Evolutionary conservation across 2,113 vertebrate species (phyloP).

Genomic region (Serilophus lunatus): DNA sequence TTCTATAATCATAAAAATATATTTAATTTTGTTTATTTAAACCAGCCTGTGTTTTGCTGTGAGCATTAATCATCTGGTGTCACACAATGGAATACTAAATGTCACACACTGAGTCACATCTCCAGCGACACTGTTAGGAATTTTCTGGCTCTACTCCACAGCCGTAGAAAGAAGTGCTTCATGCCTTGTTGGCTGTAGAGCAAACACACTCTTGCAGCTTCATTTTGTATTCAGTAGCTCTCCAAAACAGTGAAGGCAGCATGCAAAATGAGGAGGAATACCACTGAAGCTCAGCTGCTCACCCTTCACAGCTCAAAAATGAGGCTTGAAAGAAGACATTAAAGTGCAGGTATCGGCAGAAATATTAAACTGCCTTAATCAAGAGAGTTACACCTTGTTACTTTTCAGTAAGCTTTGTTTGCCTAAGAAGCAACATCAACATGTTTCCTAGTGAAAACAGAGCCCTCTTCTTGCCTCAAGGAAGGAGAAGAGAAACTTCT

Average conservation of each 20-base stretch:
- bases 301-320: not conserved
- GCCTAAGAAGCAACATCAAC: not conserved
- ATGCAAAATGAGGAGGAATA: not conserved
- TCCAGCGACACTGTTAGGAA: not conserved
- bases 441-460: not conserved
- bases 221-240: constrained; percentile 30
- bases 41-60: not conserved
- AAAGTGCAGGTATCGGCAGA: not conserved
- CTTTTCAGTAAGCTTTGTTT: not conserved
- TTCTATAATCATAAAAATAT: not conserved
- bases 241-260: constrained; percentile 12
- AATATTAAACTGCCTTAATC: not conserved
- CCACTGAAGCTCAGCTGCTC: constrained; percentile 6
- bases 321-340: not conserved
- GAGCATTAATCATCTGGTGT: constrained; percentile 40
- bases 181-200: constrained; percentile 26
- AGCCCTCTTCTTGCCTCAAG: not conserved
- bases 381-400: not conserved
- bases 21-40: constrained; percentile 40
- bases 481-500: not conserved
- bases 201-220: constrained; percentile 9
- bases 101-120: constrained; percentile 21
- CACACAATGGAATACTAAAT: not conserved
- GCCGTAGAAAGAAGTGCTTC: constrained; percentile 3
- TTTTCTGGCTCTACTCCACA: not conserved